Conservation (phyloP, 30 jellyfish, hydroid and myxozoan genomes). For the Turritopsis rubra region DNA sequence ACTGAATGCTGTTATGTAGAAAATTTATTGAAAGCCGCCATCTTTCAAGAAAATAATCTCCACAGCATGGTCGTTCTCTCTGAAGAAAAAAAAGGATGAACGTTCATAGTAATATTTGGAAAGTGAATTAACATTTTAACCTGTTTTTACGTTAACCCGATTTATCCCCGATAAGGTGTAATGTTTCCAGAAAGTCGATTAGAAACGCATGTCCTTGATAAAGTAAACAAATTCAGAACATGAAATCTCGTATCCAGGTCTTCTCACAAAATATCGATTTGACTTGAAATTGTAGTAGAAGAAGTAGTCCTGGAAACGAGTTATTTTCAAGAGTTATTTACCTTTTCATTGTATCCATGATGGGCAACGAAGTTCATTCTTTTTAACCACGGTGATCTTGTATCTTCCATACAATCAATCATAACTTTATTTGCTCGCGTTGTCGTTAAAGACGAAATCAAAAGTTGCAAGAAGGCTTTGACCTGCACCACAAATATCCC, state of each 20-base stretch:
- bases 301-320: too few relatives aligned
- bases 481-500: background rate
- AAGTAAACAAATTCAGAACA: too few relatives aligned
- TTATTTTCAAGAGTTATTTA: too few relatives aligned
- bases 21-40: background rate
- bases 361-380: background rate
- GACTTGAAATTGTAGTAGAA: too few relatives aligned
- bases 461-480: background rate
- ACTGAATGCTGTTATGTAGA: background rate
- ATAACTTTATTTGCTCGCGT: background rate
- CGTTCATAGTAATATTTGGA: background rate
- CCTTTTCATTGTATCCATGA: background rate
- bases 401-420: too few relatives aligned
- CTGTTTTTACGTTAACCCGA: too few relatives aligned
- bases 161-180: too few relatives aligned
- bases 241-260: too few relatives aligned
- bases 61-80: background rate
- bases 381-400: background rate
- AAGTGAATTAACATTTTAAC: background rate
- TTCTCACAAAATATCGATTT: too few relatives aligned
- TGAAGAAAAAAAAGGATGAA: background rate
- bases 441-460: background rate
- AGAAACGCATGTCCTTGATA: too few relatives aligned
- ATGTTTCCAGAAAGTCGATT: too few relatives aligned
- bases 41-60: background rate